phyloP scores from a whole-genome alignment of 2,113 vertebrate genomes.

The Heteronetta atricapilla region DNA sequence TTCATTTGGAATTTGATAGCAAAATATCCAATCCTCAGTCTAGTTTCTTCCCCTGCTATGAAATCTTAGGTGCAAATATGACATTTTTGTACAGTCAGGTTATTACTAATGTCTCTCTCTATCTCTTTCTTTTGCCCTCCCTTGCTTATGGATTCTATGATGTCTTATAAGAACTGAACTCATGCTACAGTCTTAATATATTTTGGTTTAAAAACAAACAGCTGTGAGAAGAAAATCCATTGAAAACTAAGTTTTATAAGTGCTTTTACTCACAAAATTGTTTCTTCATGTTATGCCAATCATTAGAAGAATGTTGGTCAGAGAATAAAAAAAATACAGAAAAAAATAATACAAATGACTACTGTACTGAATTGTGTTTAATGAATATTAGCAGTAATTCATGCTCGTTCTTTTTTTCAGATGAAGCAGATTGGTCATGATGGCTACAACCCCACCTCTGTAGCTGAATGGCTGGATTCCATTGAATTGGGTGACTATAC shows the following conservation, averaged over 20 bases:
- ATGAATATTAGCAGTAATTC: neutral
- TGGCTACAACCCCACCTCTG: slow-evolving; percentile 93
- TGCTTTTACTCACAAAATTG: neutral
- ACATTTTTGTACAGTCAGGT: neutral
- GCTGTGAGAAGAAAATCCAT: neutral
- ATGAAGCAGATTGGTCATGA: slow-evolving; percentile 92
- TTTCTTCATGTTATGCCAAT: slow-evolving; percentile 4
- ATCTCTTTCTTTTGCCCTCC: neutral
- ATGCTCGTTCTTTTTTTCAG: slow-evolving; percentile 73
- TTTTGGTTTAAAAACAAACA: neutral
- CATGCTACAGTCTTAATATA: neutral
- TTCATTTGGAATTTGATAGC: neutral
- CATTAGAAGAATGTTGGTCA: neutral
- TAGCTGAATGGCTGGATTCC: slow-evolving; percentile 98
- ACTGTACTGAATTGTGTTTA: neutral
- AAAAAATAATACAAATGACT: neutral
- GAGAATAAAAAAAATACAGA: neutral
- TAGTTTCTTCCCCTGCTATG: neutral
- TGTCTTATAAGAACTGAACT: neutral
- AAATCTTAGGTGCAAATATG: neutral
- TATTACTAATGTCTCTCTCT: slow-evolving; percentile 1
- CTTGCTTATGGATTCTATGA: neutral
- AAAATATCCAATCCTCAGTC: neutral
- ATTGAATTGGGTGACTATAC: slow-evolving; percentile 97
- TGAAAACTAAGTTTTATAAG: neutral